Evolutionary conservation across 2,888 invertebrate genomes (phyloP).

Genomic region (Cataglyphis cursor): DNA sequence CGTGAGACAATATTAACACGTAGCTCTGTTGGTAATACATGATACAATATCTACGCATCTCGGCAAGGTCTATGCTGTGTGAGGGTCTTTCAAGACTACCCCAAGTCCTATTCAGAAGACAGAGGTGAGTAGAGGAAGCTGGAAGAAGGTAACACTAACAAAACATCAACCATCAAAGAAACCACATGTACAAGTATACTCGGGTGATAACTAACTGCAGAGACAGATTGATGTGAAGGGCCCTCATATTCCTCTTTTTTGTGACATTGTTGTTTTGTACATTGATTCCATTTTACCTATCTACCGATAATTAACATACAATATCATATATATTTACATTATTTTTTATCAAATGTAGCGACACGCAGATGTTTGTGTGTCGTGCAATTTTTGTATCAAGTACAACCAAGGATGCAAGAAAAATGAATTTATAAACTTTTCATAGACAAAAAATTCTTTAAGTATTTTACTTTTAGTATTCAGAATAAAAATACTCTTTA

Average conservation of each 20-base stretch:
- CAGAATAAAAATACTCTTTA: background rate
- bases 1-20: constrained; percentile 87
- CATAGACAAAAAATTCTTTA: constrained; percentile 26
- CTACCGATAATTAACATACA: constrained; percentile 49
- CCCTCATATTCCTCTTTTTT: constrained; percentile 70
- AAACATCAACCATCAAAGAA: constrained; percentile 77
- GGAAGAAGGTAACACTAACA: constrained; percentile 85
- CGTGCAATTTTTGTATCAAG: constrained; percentile 70
- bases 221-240: constrained; percentile 72
- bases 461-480: constrained; percentile 24
- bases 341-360: constrained; percentile 40
- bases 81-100: constrained; percentile 87
- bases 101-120: constrained; percentile 86
- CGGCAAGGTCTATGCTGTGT: constrained; percentile 87
- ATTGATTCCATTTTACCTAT: constrained; percentile 62
- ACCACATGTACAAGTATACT: constrained; percentile 74
- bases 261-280: constrained; percentile 52
- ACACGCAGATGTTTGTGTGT: constrained; percentile 52
- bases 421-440: constrained; percentile 41
- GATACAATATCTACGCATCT: constrained; percentile 87
- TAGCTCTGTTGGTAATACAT: constrained; percentile 87
- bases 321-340: constrained; percentile 29
- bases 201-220: constrained; percentile 73
- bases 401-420: constrained; percentile 73
- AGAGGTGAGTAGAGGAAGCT: constrained; percentile 86